Percentiles rank a stretch among this genome's conserved stretches.
Evolutionary conservation across 1,140 invertebrate genomes (phyloP).

Genomic region (Cyclina sinensis): DNA sequence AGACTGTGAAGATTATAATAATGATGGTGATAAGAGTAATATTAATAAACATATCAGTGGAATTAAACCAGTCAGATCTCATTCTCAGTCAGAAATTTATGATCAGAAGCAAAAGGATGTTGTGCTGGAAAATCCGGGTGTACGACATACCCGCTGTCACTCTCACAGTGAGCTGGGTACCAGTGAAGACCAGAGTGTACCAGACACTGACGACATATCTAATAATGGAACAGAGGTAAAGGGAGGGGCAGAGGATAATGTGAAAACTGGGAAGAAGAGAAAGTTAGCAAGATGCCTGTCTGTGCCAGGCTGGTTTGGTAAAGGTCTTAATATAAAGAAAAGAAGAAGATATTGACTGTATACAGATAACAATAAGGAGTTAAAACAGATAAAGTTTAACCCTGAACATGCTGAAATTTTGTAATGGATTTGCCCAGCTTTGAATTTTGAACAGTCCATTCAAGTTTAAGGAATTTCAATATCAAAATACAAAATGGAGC

Average conservation of each 20-base stretch:
- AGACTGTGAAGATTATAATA: not conserved
- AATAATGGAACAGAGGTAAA: not conserved
- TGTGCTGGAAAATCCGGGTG: not conserved
- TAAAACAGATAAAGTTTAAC: too few species aligned
- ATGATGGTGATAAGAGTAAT: not conserved
- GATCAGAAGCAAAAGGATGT: slow-evolving; percentile 1
- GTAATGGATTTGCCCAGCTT: too few species aligned
- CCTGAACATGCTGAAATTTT: too few species aligned
- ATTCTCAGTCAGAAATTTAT: slow-evolving; percentile 60
- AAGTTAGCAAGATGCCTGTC: slow-evolving; percentile 69
- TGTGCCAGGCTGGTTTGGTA: slow-evolving; percentile 76
- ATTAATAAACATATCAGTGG: not conserved
- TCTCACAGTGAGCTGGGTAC: slow-evolving; percentile 30
- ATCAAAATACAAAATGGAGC: too few species aligned
- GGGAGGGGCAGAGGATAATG: not conserved
- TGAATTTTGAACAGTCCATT: too few species aligned
- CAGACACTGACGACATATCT: not conserved
- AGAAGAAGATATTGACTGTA: slow-evolving; percentile 61
- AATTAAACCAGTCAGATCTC: slow-evolving; percentile 36
- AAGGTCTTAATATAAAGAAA: slow-evolving; percentile 75
- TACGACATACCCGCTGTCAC: slow-evolving; percentile 7
- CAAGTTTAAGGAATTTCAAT: too few species aligned
- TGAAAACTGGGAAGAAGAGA: slow-evolving; percentile 26
- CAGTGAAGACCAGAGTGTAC: not conserved
- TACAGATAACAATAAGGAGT: too few species aligned